These are phyloP conservation scores for Drosophila emarginata DNA, from an alignment of 2,888 invertebrate genomes.

Conservation along the genomic window DNA sequence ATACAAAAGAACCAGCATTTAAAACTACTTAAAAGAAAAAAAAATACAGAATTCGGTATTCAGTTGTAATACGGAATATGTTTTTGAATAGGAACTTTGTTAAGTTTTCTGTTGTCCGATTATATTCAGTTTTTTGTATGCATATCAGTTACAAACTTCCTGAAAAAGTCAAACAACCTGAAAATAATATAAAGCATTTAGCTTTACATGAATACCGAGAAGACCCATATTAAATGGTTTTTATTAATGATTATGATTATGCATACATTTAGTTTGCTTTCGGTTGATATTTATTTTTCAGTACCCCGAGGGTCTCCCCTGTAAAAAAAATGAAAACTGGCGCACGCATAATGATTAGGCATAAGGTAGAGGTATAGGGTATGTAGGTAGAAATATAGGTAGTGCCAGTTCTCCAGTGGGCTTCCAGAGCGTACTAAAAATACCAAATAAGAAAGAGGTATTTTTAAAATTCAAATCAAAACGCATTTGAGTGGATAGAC, in stretches of 20 bases:
- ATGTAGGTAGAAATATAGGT: neutral
- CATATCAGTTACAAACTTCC: neutral
- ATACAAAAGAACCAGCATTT: too few relatives aligned
- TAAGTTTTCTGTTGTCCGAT: too few relatives aligned
- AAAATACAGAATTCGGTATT: too few relatives aligned
- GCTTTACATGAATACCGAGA: conserved; percentile 14
- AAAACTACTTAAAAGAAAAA: too few relatives aligned
- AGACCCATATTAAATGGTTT: conserved; percentile 59
- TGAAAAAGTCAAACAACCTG: neutral
- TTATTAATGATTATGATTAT: conserved; percentile 70
- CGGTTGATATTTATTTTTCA: conserved; percentile 13
- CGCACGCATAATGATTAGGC: conserved; percentile 50
- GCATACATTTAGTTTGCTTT: conserved; percentile 57
- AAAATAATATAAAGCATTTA: conserved; percentile 19
- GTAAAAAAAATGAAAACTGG: conserved; percentile 45
- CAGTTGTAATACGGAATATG: too few relatives aligned
- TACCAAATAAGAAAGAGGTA: neutral
- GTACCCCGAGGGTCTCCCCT: conserved; percentile 10
- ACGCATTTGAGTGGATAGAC: conserved; percentile 44
- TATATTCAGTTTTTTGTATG: neutral
- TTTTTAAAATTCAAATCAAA: conserved; percentile 60
- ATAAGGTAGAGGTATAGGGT: conserved; percentile 21
- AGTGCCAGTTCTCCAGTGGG: too few relatives aligned
- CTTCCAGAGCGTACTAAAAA: neutral
- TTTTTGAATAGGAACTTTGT: too few relatives aligned